A percentile compares a stretch with the other conserved stretches of the same genome.
Evolutionary conservation across 2,888 invertebrate species (phyloP).

Genomic region (Zele albiditarsus): DNA sequence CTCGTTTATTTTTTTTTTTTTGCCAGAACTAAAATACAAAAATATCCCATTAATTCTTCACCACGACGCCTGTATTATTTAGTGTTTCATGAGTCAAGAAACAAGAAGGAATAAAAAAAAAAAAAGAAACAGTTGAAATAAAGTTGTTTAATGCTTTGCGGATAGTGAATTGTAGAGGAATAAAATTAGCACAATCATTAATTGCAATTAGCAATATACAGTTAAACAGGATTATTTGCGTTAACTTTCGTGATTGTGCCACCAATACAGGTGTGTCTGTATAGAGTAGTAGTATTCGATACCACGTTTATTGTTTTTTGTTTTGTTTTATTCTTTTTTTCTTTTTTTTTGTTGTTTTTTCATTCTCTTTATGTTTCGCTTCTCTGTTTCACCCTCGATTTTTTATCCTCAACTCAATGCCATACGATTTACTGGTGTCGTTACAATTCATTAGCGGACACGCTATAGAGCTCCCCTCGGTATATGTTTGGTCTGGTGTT

Average conservation of each 20-base stretch:
- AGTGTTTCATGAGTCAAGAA: neutral
- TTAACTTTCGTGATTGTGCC: slow-evolving; percentile 51
- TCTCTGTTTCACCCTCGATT: slow-evolving; percentile 25
- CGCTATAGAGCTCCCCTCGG: slow-evolving; percentile 44
- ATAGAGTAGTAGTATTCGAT: neutral
- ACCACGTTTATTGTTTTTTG: neutral
- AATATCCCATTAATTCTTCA: neutral
- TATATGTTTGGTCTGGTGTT: slow-evolving; percentile 31
- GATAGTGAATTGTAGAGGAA: slow-evolving; percentile 6
- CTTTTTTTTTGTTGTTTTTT: neutral
- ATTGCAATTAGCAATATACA: slow-evolving; percentile 48
- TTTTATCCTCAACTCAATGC: slow-evolving; percentile 41
- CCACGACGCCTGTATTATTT: neutral
- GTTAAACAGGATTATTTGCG: slow-evolving; percentile 46
- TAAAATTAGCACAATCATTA: slow-evolving; percentile 47
- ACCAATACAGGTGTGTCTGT: slow-evolving; percentile 20
- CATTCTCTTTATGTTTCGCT: slow-evolving; percentile 39
- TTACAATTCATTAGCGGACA: slow-evolving; percentile 61
- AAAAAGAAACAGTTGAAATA: neutral
- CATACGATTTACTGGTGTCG: slow-evolving; percentile 57
- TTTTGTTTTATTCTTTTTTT: slow-evolving; percentile 2
- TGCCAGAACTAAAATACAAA: neutral
- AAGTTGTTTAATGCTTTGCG: slow-evolving; percentile 6
- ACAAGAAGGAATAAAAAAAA: neutral
- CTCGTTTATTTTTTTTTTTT: slow-evolving; percentile 4